Conservation (phyloP, 1,140 invertebrate species). For the Chionoecetes opilio region DNA sequence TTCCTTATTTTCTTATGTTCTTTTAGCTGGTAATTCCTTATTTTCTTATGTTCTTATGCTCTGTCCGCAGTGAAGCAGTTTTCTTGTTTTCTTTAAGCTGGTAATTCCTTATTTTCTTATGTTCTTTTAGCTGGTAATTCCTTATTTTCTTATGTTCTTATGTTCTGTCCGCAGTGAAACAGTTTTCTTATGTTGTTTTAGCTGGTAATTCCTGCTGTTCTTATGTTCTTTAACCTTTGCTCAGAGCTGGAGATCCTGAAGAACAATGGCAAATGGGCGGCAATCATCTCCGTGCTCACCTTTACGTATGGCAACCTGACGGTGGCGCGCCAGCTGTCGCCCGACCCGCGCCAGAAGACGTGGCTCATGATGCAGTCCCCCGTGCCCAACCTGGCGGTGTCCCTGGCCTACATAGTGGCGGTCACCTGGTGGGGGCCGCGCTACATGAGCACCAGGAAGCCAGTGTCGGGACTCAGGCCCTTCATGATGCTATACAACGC, state of each 20-base stretch:
- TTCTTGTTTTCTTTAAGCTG: no score
- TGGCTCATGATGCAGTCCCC: slow-evolving; percentile 96
- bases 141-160: no score
- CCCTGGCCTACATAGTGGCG: slow-evolving; percentile 93
- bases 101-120: no score
- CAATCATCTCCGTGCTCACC: background rate
- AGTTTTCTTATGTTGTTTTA: no score
- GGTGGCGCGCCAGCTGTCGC: background rate
- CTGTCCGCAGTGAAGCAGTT: no score
- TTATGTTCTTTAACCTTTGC: no score
- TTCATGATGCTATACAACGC: slow-evolving; percentile 93
- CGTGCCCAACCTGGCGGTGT: slow-evolving; percentile 94
- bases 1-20: no score
- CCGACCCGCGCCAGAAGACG: slow-evolving; percentile 92
- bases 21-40: no score
- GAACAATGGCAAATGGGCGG: slow-evolving; percentile 47
- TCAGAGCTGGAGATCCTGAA: background rate
- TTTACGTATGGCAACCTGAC: slow-evolving; percentile 61
- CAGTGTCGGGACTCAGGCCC: slow-evolving; percentile 89
- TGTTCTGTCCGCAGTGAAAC: no score
- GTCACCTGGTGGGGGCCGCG: slow-evolving; percentile 92
- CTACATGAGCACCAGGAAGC: slow-evolving; percentile 93
- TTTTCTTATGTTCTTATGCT: no score
- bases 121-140: no score
- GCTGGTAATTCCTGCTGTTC: no score